These are phyloP conservation scores for Nothoprocta perdicaria DNA, from an alignment of 2,113 vertebrate genomes.

Conservation along the genomic window DNA sequence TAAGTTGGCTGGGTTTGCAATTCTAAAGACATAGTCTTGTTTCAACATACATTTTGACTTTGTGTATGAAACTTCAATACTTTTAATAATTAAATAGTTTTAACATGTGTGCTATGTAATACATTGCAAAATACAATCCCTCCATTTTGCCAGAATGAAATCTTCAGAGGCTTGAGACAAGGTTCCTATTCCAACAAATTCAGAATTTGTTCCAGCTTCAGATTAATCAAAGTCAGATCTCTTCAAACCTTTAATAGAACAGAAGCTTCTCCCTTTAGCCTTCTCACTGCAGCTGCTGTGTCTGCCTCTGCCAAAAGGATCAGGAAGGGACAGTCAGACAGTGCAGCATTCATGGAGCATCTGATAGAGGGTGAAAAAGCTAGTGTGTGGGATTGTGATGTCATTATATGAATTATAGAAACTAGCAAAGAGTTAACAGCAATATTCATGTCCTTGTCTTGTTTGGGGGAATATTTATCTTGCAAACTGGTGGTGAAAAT, in stretches of 20 bases:
- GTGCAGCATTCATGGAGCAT: not conserved
- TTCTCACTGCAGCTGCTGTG: conserved; percentile 11
- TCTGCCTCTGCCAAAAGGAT: conserved; percentile 27
- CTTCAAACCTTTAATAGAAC: not conserved
- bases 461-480: not conserved
- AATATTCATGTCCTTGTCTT: not conserved
- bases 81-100: not conserved
- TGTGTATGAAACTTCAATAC: not conserved
- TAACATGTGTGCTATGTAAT: not conserved
- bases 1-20: not conserved
- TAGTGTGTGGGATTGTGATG: conserved; percentile 5
- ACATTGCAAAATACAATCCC: not conserved
- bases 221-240: not conserved
- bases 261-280: conserved; percentile 28
- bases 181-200: not conserved
- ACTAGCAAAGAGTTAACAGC: not conserved
- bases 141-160: not conserved
- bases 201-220: not conserved
- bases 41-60: conserved; percentile 2
- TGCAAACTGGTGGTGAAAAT: not conserved
- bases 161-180: not conserved
- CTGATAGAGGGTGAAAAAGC: not conserved
- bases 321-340: accelerated
- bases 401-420: not conserved
- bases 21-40: not conserved